Base-by-base conservation (phyloP, 2,797 vertebrate genomes). In the Ptychobarbus kaznakovi region DNA sequence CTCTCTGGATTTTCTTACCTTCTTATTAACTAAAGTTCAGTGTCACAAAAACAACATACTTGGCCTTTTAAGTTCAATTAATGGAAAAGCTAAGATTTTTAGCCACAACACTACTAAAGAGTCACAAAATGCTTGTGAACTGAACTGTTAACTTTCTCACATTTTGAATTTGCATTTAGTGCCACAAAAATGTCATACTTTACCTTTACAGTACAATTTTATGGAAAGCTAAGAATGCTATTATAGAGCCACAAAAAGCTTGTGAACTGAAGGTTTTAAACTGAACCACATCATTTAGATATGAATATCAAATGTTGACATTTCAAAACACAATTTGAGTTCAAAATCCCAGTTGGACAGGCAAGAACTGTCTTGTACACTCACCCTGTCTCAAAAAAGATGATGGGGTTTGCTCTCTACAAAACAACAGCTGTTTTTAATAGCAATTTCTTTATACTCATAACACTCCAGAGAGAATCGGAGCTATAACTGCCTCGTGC, bases 401-500 rank as follows among this genome's bases (percentile, higher is more conserved):
- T 88, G 87, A 88, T 91, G 90, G 89, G 83, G 63, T 68, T 84
- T 69, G 4, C 18, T 74, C 82, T 44, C n/a, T 44, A 56, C 18
- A 40, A 84, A 78, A 35, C n/a, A 56, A 44, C 70, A 66, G 72
- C 70, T 66, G 78, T 44, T 76, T 80, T 81, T 86, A 44, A 81
- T 46, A 75, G 16, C 25, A 89, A 89, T 86, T 88, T 91, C 89
- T 92, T 90, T 92, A 91, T 93, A 90, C 86, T 91, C 89, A 89
- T 89, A 88, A 91, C 91, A 91, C 92, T 86, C 89, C 91, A 91
- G 90, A 86, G 73, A 32, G 81, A 90, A 83, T 49, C 25, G 1
- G 90, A 90, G 91, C 83, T 70, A 22, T 86, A 84, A 89, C 90
- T 88, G 86, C 89, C 86, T 88, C 87, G 90, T 89, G 78, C 85